These are phyloP conservation scores for Euzetes globulus DNA, from an alignment of 2,888 invertebrate species.

Conservation along the genomic window DNA sequence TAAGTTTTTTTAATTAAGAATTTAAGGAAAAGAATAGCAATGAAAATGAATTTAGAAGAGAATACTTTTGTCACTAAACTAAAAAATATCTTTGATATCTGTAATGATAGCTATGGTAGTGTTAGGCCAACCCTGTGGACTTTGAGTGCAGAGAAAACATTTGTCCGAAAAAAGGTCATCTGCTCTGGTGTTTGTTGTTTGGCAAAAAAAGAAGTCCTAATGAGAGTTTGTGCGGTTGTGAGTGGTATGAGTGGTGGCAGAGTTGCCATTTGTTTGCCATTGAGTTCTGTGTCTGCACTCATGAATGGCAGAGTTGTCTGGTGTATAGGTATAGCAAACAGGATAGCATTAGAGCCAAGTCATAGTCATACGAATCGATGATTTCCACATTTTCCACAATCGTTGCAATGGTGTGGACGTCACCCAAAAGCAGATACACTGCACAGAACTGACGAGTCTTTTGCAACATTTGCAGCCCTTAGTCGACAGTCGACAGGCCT, in stretches of 20 bases:
- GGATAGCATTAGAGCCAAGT: neutral
- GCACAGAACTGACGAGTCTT: conserved; percentile 22
- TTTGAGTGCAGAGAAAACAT: too few species aligned
- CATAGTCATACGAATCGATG: conserved; percentile 19
- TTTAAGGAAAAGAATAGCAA: too few species aligned
- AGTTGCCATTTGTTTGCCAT: conserved; percentile 13
- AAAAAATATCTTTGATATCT: too few species aligned
- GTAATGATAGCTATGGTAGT: too few species aligned
- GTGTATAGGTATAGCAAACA: conserved; percentile 9
- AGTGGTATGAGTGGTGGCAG: neutral
- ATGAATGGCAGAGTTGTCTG: conserved; percentile 35
- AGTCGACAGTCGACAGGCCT: neutral
- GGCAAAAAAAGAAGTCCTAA: neutral
- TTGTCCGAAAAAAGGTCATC: too few species aligned
- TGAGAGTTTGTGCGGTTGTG: neutral
- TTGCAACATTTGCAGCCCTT: neutral
- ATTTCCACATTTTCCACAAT: neutral
- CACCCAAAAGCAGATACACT: conserved; percentile 25
- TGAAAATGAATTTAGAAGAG: too few species aligned
- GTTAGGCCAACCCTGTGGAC: too few species aligned
- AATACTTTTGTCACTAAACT: too few species aligned
- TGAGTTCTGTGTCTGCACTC: conserved; percentile 39
- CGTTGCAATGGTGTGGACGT: conserved; percentile 9
- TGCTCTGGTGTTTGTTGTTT: too few species aligned
- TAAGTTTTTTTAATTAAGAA: too few species aligned